phyloP scores from a whole-genome alignment of 1,140 invertebrate genomes.

The Calephelis virginiensis region DNA sequence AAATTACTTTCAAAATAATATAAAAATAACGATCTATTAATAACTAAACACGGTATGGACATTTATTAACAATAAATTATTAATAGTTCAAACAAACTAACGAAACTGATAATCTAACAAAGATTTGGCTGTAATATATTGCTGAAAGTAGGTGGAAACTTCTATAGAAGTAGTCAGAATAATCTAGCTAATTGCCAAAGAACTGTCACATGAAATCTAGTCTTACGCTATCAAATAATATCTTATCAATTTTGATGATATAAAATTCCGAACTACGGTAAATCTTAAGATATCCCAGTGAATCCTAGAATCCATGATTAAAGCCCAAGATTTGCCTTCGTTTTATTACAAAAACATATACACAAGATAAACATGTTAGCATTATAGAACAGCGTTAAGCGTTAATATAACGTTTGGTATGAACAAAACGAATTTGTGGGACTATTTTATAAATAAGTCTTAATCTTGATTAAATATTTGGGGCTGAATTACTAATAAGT shows the following conservation, averaged over 20 bases:
- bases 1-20: conserved; percentile 15
- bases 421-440: too few relatives aligned
- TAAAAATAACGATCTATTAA: conserved; percentile 17
- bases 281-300: not conserved
- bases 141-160: too few relatives aligned
- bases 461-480: too few relatives aligned
- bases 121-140: not conserved
- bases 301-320: too few relatives aligned
- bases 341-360: too few relatives aligned
- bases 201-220: not conserved
- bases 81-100: conserved; percentile 3
- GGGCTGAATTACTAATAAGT: too few relatives aligned
- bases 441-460: too few relatives aligned
- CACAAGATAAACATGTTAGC: too few relatives aligned
- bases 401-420: too few relatives aligned
- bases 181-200: not conserved
- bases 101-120: not conserved
- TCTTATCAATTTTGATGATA: not conserved
- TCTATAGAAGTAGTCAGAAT: not conserved
- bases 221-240: not conserved
- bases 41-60: conserved; percentile 8
- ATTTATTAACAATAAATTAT: conserved; percentile 4
- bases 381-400: too few relatives aligned
- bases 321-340: too few relatives aligned
- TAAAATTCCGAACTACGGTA: not conserved